Percentiles rank a stretch among this genome's conserved stretches.
Evolutionary conservation across 2,113 vertebrate genomes (phyloP).

Genomic region (Sinocyclocheilus anophthalmus): DNA sequence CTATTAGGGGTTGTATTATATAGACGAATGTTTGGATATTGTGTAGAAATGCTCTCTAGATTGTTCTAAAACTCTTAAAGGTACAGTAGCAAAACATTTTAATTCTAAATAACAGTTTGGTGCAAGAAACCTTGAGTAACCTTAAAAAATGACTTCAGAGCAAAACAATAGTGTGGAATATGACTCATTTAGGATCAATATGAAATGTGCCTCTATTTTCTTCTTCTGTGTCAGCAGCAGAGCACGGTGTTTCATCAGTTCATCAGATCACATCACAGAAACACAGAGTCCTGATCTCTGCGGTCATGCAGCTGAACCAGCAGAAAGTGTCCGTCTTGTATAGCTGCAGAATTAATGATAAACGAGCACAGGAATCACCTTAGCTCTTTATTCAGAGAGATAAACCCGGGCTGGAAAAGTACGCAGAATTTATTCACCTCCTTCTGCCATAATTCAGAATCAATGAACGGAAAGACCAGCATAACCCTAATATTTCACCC

Average conservation of each 20-base stretch:
- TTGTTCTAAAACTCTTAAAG: background rate
- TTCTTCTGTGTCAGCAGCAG: background rate
- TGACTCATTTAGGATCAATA: background rate
- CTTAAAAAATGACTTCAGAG: background rate
- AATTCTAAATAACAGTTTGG: background rate
- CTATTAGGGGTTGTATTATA: background rate
- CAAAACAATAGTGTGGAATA: background rate
- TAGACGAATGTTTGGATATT: background rate
- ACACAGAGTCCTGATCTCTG: background rate
- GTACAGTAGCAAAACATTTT: background rate
- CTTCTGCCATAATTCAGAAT: slow-evolving; percentile 36
- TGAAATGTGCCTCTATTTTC: background rate
- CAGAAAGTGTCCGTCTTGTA: background rate
- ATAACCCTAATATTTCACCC: slow-evolving; percentile 32
- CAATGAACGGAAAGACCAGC: background rate
- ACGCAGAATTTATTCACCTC: slow-evolving; percentile 62
- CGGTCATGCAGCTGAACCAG: background rate
- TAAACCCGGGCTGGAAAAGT: slow-evolving; percentile 55
- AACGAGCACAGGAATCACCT: slow-evolving; percentile 31
- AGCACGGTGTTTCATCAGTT: background rate
- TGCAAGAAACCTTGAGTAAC: background rate
- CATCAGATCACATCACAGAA: slow-evolving; percentile 9
- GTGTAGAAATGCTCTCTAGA: background rate
- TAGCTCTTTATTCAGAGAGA: slow-evolving; percentile 57
- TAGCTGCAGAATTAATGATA: slow-evolving; percentile 31